Conservation (phyloP, 1,140 invertebrate species). For the Tenebrio molitor region DNA sequence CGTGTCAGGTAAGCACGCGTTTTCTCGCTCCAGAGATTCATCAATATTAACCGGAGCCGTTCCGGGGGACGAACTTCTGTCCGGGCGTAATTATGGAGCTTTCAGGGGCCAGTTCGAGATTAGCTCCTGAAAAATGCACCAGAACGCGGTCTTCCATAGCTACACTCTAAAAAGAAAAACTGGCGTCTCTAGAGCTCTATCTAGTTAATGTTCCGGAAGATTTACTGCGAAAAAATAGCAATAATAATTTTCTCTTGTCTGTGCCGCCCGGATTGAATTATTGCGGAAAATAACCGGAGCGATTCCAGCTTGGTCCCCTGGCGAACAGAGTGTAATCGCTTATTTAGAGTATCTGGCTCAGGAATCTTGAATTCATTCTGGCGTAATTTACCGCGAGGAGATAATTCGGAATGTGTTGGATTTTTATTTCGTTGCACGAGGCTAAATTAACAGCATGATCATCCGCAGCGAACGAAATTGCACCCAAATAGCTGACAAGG, state of each 20-base stretch:
- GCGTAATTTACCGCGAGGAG: not conserved
- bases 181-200: too few relatives aligned
- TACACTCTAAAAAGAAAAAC: too few relatives aligned
- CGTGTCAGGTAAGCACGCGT: constrained; percentile 72
- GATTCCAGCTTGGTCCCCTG: too few relatives aligned
- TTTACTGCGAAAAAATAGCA: too few relatives aligned
- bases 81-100: constrained; percentile 42
- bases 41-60: constrained; percentile 29
- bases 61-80: not conserved
- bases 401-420: not conserved
- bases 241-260: too few relatives aligned
- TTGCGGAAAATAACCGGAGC: too few relatives aligned
- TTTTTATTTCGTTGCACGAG: not conserved
- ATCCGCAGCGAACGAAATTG: too few relatives aligned
- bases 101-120: constrained; percentile 44
- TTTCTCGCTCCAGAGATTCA: not conserved
- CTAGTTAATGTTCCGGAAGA: too few relatives aligned
- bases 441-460: too few relatives aligned
- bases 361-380: not conserved
- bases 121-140: constrained; percentile 53
- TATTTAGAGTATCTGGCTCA: not conserved
- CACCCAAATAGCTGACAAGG: too few relatives aligned
- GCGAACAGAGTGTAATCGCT: too few relatives aligned
- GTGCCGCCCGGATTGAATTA: too few relatives aligned
- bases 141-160: not conserved